Conservation (phyloP, 2,888 invertebrate genomes). For the Agriopis aurantiaria region DNA sequence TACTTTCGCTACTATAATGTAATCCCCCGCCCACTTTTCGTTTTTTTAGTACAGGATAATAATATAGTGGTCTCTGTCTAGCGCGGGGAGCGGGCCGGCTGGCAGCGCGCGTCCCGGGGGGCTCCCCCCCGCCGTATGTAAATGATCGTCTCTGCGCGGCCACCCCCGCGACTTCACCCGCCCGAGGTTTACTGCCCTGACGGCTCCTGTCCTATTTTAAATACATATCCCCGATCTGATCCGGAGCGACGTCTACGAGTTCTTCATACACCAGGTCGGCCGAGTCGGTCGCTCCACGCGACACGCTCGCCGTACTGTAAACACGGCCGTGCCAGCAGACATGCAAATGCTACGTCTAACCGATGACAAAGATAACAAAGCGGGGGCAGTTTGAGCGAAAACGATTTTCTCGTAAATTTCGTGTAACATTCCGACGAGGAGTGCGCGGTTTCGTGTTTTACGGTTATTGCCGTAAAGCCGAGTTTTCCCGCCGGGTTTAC, state of each 20-base stretch:
- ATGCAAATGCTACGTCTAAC: slow-evolving; percentile 71
- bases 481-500: slow-evolving; percentile 46
- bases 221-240: slow-evolving; percentile 74
- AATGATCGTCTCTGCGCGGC: slow-evolving; percentile 83
- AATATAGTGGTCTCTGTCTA: slow-evolving; percentile 81
- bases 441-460: slow-evolving; percentile 55
- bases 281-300: slow-evolving; percentile 36
- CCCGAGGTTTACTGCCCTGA: slow-evolving; percentile 84
- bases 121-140: slow-evolving; percentile 79
- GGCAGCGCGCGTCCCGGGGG: slow-evolving; percentile 69
- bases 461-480: slow-evolving; percentile 51
- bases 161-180: slow-evolving; percentile 60
- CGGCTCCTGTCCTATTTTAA: slow-evolving; percentile 84
- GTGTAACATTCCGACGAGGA: slow-evolving; percentile 47
- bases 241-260: slow-evolving; percentile 64
- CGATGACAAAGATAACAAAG: slow-evolving; percentile 78
- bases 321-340: slow-evolving; percentile 50
- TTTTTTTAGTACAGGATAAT: slow-evolving; percentile 82
- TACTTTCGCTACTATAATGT: slow-evolving; percentile 88
- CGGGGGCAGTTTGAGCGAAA: slow-evolving; percentile 71
- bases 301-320: slow-evolving; percentile 37
- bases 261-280: slow-evolving; percentile 50
- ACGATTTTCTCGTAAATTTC: slow-evolving; percentile 66
- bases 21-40: slow-evolving; percentile 87
- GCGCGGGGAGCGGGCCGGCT: slow-evolving; percentile 63